Evolutionary conservation across 30 jellyfish, hydroid and myxozoan genomes (phyloP).

Genomic region (Catostylus mosaicus): DNA sequence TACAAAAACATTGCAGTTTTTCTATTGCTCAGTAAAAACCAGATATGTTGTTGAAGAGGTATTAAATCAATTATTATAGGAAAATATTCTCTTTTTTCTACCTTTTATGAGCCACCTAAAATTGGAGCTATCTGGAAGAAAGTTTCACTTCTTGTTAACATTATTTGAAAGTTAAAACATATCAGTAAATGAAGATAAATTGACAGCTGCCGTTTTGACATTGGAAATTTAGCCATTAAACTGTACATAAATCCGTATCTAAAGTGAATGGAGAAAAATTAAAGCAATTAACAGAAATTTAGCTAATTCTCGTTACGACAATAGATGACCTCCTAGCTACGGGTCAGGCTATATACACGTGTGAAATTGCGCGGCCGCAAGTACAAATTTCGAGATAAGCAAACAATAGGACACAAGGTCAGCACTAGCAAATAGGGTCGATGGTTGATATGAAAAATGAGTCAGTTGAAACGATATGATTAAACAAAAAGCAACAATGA

Average conservation of each 20-base stretch:
- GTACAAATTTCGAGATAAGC: not conserved
- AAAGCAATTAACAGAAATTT: not conserved
- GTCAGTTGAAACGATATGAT: slow-evolving; percentile 18
- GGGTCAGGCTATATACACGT: slow-evolving; percentile 20
- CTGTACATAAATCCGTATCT: not conserved
- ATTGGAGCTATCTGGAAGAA: no score
- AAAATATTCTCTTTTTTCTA: no score
- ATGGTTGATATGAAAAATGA: not conserved
- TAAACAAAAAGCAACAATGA: not conserved
- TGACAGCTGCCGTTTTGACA: not conserved
- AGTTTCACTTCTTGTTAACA: no score
- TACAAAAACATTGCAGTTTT: no score
- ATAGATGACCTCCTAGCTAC: slow-evolving; percentile 1
- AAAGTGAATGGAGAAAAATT: not conserved
- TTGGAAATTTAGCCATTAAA: not conserved
- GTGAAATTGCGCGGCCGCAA: slow-evolving; percentile 15
- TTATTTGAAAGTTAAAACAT: no score
- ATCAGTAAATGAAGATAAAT: no score
- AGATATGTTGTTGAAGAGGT: no score
- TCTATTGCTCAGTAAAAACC: no score
- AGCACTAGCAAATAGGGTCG: not conserved
- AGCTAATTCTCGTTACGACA: slow-evolving; percentile 1
- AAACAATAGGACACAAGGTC: slow-evolving; percentile 14
- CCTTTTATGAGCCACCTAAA: no score
- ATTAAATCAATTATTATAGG: no score